phyloP scores from a whole-genome alignment of 2,113 vertebrate genomes.

The Strigops habroptila region DNA sequence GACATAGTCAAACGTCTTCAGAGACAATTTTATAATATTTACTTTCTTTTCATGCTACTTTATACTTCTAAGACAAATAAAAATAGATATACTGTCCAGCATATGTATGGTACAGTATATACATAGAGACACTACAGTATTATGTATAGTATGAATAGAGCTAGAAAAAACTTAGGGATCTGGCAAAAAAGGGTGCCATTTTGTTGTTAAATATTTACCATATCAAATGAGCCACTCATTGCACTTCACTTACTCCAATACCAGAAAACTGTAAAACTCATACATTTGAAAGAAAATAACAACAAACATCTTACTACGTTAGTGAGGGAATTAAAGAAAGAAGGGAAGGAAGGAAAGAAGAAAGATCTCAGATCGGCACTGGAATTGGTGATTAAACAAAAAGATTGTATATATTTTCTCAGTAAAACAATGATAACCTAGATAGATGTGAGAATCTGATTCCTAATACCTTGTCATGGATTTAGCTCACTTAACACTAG shows the following conservation, averaged over 20 bases:
- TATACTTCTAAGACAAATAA: background rate
- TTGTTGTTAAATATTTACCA: constrained; percentile 42
- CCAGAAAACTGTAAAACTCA: constrained; percentile 9
- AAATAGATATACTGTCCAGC: background rate
- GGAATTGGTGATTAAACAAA: constrained; percentile 1
- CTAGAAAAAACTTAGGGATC: background rate
- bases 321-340: constrained; percentile 8
- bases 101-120: background rate
- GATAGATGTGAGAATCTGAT: background rate
- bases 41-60: background rate
- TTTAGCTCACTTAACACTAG: background rate
- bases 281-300: background rate
- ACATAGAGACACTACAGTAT: background rate
- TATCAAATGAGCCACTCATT: background rate
- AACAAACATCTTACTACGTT: background rate
- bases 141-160: background rate
- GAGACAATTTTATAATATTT: background rate
- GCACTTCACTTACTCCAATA: background rate
- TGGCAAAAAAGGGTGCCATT: background rate
- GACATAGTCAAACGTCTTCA: background rate
- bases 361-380: background rate
- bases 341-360: background rate
- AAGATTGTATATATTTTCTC: background rate
- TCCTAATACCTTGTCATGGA: background rate
- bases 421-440: background rate